phyloP scores from a whole-genome alignment of 2,888 invertebrate species.

The Lochmaea crataegi region DNA sequence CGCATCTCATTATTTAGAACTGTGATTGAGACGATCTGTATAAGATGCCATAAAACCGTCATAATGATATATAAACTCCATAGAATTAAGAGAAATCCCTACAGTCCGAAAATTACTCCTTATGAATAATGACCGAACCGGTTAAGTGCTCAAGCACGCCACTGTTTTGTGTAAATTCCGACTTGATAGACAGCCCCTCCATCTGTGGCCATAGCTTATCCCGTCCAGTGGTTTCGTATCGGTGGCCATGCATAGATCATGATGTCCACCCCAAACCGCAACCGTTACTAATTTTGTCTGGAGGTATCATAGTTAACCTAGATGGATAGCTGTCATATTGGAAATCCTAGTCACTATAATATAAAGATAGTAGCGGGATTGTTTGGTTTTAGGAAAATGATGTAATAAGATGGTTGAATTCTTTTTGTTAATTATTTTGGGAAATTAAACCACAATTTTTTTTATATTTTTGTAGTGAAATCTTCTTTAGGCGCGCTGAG shows the following conservation, averaged over 20 bases:
- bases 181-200: conserved; percentile 52
- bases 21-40: background rate
- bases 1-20: too few relatives aligned
- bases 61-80: conserved; percentile 1
- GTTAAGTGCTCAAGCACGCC: conserved; percentile 12
- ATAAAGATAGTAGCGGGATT: too few relatives aligned
- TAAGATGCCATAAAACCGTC: background rate
- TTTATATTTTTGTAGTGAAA: too few relatives aligned
- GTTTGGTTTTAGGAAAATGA: too few relatives aligned
- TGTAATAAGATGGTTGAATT: too few relatives aligned
- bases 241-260: conserved; percentile 53
- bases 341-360: background rate
- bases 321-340: conserved; percentile 33
- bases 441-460: too few relatives aligned
- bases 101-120: background rate
- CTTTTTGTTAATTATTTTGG: too few relatives aligned
- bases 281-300: conserved; percentile 44
- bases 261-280: conserved; percentile 47
- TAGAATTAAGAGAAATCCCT: conserved; percentile 2
- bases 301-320: conserved; percentile 31
- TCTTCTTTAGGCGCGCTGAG: too few relatives aligned
- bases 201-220: conserved; percentile 56
- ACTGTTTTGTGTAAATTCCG: conserved; percentile 15
- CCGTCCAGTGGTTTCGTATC: conserved; percentile 55
- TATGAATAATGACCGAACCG: conserved; percentile 6